These are phyloP conservation scores for Argyra leucocephala DNA, from an alignment of 2,888 invertebrate genomes.

Conservation along the genomic window DNA sequence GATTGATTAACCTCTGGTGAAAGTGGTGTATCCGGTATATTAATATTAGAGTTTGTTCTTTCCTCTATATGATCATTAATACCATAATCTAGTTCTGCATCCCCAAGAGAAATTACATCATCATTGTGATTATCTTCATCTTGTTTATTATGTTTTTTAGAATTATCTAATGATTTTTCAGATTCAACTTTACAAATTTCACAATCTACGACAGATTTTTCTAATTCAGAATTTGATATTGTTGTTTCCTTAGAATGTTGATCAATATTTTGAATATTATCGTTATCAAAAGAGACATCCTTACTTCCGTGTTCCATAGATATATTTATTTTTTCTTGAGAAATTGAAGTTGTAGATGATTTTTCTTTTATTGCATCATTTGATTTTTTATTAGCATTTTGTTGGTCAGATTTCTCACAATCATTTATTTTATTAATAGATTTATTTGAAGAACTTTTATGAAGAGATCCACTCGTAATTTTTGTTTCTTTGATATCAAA, in stretches of 20 bases:
- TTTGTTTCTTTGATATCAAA: not conserved
- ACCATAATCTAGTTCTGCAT: conserved; percentile 40
- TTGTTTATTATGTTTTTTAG: conserved; percentile 7
- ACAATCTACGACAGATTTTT: not conserved
- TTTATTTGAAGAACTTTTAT: not conserved
- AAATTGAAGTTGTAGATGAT: conserved; percentile 44
- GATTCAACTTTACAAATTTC: conserved; percentile 14
- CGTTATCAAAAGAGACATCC: not conserved
- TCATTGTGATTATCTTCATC: conserved; percentile 36
- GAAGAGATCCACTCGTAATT: not conserved
- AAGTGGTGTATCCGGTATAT: not conserved
- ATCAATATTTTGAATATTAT: not conserved
- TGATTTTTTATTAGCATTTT: conserved; percentile 33
- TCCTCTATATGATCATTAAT: not conserved
- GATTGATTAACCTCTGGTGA: conserved; percentile 12
- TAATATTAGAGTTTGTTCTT: not conserved
- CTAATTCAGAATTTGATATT: not conserved
- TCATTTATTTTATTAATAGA: not conserved
- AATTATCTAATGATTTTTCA: conserved; percentile 15
- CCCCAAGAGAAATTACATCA: conserved; percentile 40
- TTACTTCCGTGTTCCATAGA: not conserved
- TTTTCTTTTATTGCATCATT: conserved; percentile 39
- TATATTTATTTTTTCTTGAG: conserved; percentile 38
- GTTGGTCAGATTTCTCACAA: conserved; percentile 43
- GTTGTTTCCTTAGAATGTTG: not conserved